A percentile compares a stretch with the other conserved stretches of the same genome.
Conservation (phyloP, 2,888 invertebrate species). For the Euplagia quadripunctaria region DNA sequence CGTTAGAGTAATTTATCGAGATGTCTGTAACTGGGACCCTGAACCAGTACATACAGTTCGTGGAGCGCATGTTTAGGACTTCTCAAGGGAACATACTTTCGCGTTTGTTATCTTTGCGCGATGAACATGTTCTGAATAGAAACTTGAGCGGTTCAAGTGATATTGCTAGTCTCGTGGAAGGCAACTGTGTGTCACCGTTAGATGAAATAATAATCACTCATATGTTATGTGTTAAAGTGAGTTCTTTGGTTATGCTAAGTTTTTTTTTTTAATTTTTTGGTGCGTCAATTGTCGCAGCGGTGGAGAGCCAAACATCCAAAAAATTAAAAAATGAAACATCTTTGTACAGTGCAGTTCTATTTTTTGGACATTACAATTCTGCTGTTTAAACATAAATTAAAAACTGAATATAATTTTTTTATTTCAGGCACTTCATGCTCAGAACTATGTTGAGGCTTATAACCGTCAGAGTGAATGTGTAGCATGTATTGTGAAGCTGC, state of each 20-base stretch:
- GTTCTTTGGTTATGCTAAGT: constrained; percentile 10
- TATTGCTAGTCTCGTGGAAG: constrained; percentile 90
- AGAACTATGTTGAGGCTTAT: constrained; percentile 90
- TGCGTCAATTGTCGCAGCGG: neutral
- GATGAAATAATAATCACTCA: constrained; percentile 93
- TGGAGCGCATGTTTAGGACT: constrained; percentile 87
- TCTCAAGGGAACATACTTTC: constrained; percentile 88
- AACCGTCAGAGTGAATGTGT: constrained; percentile 92
- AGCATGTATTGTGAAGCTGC: constrained; percentile 92
- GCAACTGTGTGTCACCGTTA: constrained; percentile 90
- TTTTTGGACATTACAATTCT: neutral
- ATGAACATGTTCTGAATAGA: constrained; percentile 91
- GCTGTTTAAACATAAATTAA: neutral
- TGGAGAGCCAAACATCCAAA: neutral
- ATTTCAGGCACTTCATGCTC: constrained; percentile 76
- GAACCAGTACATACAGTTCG: constrained; percentile 59
- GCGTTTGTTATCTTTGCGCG: constrained; percentile 87
- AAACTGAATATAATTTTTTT: neutral
- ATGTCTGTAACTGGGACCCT: constrained; percentile 27
- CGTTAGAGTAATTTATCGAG: neutral
- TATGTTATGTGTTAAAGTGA: constrained; percentile 90
- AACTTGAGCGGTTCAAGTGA: constrained; percentile 90
- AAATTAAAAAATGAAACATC: neutral
- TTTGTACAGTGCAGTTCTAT: neutral
- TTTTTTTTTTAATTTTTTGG: neutral